phyloP scores from a whole-genome alignment of 2,888 invertebrate genomes.

The Diaphora mendica region DNA sequence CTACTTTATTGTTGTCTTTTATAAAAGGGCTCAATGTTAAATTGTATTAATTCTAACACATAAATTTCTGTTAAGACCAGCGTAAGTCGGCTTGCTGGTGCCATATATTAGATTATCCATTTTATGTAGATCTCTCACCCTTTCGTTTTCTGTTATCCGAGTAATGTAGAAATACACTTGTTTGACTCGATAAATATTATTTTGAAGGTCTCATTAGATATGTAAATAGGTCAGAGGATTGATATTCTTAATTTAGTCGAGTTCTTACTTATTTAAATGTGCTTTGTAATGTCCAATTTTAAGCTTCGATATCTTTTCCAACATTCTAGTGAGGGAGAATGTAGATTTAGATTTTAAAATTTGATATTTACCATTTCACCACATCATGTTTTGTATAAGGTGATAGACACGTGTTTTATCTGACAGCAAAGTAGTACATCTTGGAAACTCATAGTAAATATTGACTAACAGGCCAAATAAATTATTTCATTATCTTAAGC shows the following conservation, averaged over 20 bases:
- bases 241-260: neutral
- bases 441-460: neutral
- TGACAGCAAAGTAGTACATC: neutral
- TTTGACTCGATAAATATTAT: conserved; percentile 24
- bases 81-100: conserved; percentile 37
- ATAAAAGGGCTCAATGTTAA: conserved; percentile 65
- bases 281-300: neutral
- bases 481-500: neutral
- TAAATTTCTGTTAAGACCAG: conserved; percentile 66
- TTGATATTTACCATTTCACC: too few relatives aligned
- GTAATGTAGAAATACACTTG: conserved; percentile 29
- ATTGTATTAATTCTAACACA: conserved; percentile 72
- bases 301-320: neutral
- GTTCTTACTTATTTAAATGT: neutral
- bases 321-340: too few relatives aligned
- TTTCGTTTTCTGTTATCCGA: conserved; percentile 24
- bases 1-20: conserved; percentile 58
- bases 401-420: neutral
- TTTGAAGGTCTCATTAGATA: conserved; percentile 9
- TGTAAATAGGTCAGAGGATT: neutral
- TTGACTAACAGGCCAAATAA: neutral
- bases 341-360: too few relatives aligned
- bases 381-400: too few relatives aligned
- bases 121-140: conserved; percentile 30
- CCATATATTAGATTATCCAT: conserved; percentile 17